Conservation (phyloP, 2,888 invertebrate genomes). For the Trissolcus brochymenae region DNA sequence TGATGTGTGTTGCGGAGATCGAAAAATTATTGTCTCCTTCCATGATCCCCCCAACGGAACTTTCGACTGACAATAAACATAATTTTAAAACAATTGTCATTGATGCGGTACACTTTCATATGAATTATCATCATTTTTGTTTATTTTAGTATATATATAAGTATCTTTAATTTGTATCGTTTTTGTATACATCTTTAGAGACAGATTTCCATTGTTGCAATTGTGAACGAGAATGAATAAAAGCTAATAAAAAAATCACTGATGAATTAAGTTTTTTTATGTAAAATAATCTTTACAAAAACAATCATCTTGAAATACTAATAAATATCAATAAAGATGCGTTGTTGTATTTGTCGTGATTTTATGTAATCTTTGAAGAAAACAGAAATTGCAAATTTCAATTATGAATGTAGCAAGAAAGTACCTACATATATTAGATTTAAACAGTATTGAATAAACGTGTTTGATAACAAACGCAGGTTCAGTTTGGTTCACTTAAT, state of each 20-base stretch:
- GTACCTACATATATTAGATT: no score
- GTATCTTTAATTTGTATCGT: background rate
- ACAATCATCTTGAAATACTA: no score
- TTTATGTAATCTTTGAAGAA: no score
- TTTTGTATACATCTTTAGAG: constrained; percentile 9
- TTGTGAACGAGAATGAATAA: constrained; percentile 15
- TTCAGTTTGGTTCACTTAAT: no score
- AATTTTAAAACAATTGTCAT: constrained; percentile 7
- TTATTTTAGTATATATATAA: background rate
- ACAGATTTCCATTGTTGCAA: constrained; percentile 9
- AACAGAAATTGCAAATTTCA: no score
- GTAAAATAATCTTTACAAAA: no score
- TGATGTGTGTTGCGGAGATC: constrained; percentile 21
- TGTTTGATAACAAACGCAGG: no score
- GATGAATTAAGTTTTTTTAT: no score
- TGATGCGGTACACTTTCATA: constrained; percentile 4
- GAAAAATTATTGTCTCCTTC: constrained; percentile 20
- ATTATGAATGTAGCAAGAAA: no score
- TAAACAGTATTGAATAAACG: no score
- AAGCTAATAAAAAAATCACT: background rate
- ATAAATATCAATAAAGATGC: no score
- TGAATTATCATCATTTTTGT: constrained; percentile 1
- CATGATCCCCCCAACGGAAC: constrained; percentile 11
- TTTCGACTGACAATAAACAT: constrained; percentile 30
- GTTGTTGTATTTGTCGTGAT: no score